These are phyloP conservation scores for Neolamprologus multifasciatus DNA, from an alignment of 2,797 vertebrate species.

Conservation along the genomic window DNA sequence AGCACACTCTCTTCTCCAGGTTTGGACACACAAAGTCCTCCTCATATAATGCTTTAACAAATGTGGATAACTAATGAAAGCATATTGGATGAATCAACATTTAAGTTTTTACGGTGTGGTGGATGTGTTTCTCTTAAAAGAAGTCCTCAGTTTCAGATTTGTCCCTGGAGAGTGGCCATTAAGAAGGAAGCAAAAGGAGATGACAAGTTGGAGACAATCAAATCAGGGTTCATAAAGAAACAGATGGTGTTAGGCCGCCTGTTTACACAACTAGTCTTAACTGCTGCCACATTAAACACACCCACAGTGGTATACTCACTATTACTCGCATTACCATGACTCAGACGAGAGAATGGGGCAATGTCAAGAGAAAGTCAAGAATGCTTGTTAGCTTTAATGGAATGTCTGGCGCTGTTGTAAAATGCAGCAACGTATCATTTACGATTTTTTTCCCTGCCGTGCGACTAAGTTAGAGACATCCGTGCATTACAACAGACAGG, in stretches of 20 bases:
- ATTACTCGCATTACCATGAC: constrained; percentile 33
- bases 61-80: background rate
- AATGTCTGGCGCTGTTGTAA: background rate
- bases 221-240: constrained; percentile 43
- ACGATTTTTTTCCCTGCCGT: background rate
- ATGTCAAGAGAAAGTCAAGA: constrained; percentile 62
- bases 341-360: constrained; percentile 38
- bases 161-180: constrained; percentile 24
- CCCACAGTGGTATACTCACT: constrained; percentile 17
- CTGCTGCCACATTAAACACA: constrained; percentile 38
- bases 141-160: background rate
- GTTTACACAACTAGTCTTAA: constrained; percentile 48
- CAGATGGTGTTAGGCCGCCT: constrained; percentile 39
- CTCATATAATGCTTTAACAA: background rate
- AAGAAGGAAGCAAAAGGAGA: background rate
- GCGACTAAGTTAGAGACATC: background rate
- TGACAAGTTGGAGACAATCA: constrained; percentile 20
- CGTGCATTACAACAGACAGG: background rate
- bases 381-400: constrained; percentile 39
- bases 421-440: background rate
- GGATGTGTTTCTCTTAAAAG: constrained; percentile 22
- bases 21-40: background rate
- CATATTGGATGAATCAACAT: background rate
- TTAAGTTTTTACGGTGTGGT: constrained; percentile 15
- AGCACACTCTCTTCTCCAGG: background rate